Conservation (phyloP, 2,888 invertebrate genomes). For the Spodoptera picta region DNA sequence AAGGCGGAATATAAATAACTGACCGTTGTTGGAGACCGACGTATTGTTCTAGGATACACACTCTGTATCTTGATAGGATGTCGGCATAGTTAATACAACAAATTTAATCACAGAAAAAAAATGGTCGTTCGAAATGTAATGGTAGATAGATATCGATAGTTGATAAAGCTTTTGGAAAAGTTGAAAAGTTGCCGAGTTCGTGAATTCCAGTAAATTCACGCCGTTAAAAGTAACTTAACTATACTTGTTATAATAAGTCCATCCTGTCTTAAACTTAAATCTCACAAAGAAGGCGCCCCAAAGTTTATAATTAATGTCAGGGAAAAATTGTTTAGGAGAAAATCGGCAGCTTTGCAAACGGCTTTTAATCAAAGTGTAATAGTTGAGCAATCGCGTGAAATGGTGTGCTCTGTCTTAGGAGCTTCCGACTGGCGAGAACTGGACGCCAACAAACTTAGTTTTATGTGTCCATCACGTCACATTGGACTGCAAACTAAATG, state of each 20-base stretch:
- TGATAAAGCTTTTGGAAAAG: constrained; percentile 15
- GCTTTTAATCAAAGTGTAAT: constrained; percentile 73
- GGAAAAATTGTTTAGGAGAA: constrained; percentile 68
- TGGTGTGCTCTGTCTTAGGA: constrained; percentile 36
- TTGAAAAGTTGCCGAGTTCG: constrained; percentile 12
- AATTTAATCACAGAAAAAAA: constrained; percentile 2
- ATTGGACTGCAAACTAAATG: constrained; percentile 46
- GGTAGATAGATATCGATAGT: neutral
- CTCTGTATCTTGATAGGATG: constrained; percentile 8
- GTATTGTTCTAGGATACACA: constrained; percentile 40
- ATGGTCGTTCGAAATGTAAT: neutral
- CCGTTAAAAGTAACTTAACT: constrained; percentile 59
- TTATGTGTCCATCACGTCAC: constrained; percentile 40
- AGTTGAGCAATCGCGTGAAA: constrained; percentile 54
- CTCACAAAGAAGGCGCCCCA: constrained; percentile 61
- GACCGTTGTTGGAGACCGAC: constrained; percentile 39
- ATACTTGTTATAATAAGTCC: constrained; percentile 49
- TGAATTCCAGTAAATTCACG: constrained; percentile 49
- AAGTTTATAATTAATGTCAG: constrained; percentile 80
- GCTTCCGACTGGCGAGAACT: constrained; percentile 31
- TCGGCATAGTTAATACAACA: neutral
- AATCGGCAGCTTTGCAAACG: constrained; percentile 68
- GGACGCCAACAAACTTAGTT: constrained; percentile 43
- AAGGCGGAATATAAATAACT: constrained; percentile 59
- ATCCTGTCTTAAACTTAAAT: constrained; percentile 67